A percentile compares a stretch with the other conserved stretches of the same genome.
Evolutionary conservation across 1,140 invertebrate species (phyloP).

Genomic region (Vanessa tameamea): DNA sequence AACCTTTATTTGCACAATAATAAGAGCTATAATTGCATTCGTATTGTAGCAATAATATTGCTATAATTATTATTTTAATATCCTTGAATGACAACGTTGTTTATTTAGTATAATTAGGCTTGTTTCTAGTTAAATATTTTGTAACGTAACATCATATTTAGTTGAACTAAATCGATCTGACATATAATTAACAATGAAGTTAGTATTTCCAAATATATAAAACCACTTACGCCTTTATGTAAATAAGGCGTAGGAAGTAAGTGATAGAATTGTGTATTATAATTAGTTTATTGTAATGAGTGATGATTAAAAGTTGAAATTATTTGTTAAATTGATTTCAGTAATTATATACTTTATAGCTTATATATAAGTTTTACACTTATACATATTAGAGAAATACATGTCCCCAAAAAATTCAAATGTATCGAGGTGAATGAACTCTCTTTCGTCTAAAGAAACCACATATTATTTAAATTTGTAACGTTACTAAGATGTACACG

Average conservation of each 20-base stretch:
- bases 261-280: no score
- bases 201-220: neutral
- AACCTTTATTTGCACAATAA: slow-evolving; percentile 13
- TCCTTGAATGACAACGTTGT: slow-evolving; percentile 37
- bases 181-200: slow-evolving; percentile 1
- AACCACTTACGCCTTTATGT: neutral
- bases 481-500: neutral
- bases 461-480: neutral
- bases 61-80: slow-evolving; percentile 27
- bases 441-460: neutral
- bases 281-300: neutral
- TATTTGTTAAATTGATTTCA: neutral
- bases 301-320: neutral
- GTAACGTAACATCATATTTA: slow-evolving; percentile 40
- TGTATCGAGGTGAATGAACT: neutral
- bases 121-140: slow-evolving; percentile 36
- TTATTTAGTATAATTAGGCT: slow-evolving; percentile 35
- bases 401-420: no score
- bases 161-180: slow-evolving; percentile 19
- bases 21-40: slow-evolving; percentile 3
- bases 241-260: neutral
- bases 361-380: no score
- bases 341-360: no score
- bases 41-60: neutral
- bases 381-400: no score